phyloP scores from a whole-genome alignment of 1,140 invertebrate species.

The Drosophila nasuta region DNA sequence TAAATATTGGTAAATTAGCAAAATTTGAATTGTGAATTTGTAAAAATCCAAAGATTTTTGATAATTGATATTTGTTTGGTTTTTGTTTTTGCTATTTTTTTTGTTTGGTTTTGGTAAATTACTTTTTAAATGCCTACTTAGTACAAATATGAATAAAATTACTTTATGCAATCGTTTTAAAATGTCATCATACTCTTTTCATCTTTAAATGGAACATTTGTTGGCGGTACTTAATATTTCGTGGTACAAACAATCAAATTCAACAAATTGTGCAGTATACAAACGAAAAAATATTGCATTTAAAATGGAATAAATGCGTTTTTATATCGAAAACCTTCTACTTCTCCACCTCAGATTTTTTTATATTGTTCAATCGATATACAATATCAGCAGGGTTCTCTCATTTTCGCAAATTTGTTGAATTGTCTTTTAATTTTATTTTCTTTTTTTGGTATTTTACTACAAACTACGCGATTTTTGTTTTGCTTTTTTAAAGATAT shows the following conservation, averaged over 20 bases:
- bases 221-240: constrained; percentile 68
- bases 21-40: constrained; percentile 37
- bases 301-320: constrained; percentile 78
- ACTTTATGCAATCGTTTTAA: constrained; percentile 31
- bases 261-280: constrained; percentile 59
- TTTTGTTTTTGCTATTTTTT: constrained; percentile 8
- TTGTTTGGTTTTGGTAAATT: constrained; percentile 39
- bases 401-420: constrained; percentile 40
- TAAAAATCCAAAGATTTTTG: constrained; percentile 60
- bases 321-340: constrained; percentile 63
- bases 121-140: constrained; percentile 69
- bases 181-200: constrained; percentile 77
- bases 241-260: constrained; percentile 53
- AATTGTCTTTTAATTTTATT: constrained; percentile 27
- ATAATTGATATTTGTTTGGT: constrained; percentile 28
- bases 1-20: constrained; percentile 81
- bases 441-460: constrained; percentile 16
- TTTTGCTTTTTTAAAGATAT: constrained; percentile 2
- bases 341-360: constrained; percentile 19
- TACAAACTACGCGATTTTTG: constrained; percentile 31
- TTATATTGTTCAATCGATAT: neutral
- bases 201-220: constrained; percentile 74
- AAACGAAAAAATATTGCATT: constrained; percentile 67
- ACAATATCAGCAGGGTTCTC: constrained; percentile 26
- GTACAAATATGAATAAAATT: constrained; percentile 54